These are phyloP conservation scores for Tolmerus cingulatus DNA, from an alignment of 2,888 invertebrate genomes.

Conservation along the genomic window DNA sequence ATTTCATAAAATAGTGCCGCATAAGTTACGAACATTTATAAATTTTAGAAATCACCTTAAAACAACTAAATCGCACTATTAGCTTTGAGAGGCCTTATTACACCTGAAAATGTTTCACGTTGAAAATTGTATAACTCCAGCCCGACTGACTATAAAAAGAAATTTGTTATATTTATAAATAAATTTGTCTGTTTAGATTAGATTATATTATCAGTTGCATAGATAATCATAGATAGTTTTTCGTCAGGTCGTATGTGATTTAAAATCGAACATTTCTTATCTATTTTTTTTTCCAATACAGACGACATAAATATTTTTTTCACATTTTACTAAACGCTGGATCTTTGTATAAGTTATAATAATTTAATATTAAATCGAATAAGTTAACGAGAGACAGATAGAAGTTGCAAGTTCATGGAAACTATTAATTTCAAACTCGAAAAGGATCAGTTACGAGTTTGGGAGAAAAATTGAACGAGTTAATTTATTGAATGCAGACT, in stretches of 20 bases:
- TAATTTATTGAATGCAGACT: too few species aligned
- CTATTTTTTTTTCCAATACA: too few species aligned
- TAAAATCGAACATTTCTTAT: too few species aligned
- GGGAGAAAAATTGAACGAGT: too few species aligned
- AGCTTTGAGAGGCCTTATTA: neutral
- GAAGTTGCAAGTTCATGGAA: too few species aligned
- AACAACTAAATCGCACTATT: neutral
- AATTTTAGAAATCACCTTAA: neutral
- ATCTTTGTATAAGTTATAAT: too few species aligned
- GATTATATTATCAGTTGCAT: neutral
- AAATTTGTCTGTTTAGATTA: neutral
- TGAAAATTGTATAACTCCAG: neutral
- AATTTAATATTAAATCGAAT: too few species aligned
- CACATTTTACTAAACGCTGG: too few species aligned
- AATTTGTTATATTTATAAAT: neutral
- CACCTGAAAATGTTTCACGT: neutral
- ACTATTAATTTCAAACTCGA: too few species aligned
- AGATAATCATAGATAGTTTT: neutral
- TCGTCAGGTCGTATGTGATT: neutral
- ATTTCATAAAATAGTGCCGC: neutral
- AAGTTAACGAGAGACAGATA: too few species aligned
- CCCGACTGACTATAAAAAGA: neutral
- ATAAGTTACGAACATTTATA: neutral
- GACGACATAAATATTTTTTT: too few species aligned
- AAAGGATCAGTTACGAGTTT: too few species aligned